Evolutionary conservation across 2,797 vertebrate genomes (phyloP).

Genomic region (Falco cherrug): DNA sequence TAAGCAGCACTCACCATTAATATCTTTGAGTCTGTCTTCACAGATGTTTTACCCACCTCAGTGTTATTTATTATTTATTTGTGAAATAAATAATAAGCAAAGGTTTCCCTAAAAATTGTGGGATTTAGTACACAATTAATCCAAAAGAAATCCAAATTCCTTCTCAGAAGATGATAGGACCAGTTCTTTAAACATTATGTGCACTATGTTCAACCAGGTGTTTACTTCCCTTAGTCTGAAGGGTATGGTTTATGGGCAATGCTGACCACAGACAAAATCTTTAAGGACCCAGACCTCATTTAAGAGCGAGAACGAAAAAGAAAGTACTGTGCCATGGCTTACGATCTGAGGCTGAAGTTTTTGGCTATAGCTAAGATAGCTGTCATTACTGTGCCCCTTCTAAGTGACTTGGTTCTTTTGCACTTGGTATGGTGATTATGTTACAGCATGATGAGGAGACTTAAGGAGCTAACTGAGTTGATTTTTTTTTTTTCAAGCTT

Average conservation of each 20-base stretch:
- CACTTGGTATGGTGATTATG: background rate
- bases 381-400: background rate
- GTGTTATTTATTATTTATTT: background rate
- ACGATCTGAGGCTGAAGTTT: background rate
- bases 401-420: background rate
- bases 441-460: background rate
- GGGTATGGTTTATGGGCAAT: background rate
- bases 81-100: background rate
- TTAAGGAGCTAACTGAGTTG: background rate
- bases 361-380: background rate
- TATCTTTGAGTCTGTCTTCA: background rate
- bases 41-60: background rate
- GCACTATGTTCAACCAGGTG: background rate
- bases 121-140: background rate
- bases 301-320: background rate
- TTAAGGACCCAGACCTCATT: background rate
- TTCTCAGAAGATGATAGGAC: background rate
- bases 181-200: background rate
- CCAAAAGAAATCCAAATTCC: background rate
- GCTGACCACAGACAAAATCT: background rate
- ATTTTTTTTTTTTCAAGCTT: background rate
- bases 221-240: background rate
- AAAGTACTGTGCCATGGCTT: background rate
- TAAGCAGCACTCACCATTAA: background rate
- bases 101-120: background rate